phyloP scores from a whole-genome alignment of 1,140 invertebrate genomes.

The Neoseiulus cucumeris region DNA sequence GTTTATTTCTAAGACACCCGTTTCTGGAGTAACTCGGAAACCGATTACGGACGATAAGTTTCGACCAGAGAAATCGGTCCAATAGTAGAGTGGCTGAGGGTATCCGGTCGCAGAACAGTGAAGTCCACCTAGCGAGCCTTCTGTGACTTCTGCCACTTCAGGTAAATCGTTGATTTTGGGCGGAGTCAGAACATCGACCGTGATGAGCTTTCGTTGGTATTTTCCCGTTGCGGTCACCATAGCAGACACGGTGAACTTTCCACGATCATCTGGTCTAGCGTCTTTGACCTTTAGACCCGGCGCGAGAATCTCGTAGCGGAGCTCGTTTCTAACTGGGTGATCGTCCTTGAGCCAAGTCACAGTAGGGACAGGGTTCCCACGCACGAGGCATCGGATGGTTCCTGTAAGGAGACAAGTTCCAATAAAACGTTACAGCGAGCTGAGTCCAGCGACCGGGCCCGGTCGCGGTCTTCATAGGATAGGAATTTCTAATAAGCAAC shows the following conservation, averaged over 20 bases:
- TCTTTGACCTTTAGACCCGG: slow-evolving; percentile 56
- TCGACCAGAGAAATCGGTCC: slow-evolving; percentile 1
- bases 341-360: slow-evolving; percentile 64
- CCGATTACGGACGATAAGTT: not conserved
- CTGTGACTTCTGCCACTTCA: slow-evolving; percentile 5
- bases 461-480: too few species aligned
- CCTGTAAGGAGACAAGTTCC: not conserved
- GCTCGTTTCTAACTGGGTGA: slow-evolving; percentile 34
- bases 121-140: not conserved
- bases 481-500: too few species aligned
- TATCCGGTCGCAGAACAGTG: not conserved
- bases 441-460: too few species aligned
- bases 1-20: not conserved
- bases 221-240: slow-evolving; percentile 56
- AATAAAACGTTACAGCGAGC: too few species aligned
- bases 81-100: slow-evolving; percentile 1
- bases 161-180: slow-evolving; percentile 5
- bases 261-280: slow-evolving; percentile 52
- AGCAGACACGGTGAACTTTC: slow-evolving; percentile 59
- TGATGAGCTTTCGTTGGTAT: slow-evolving; percentile 46
- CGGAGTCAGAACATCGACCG: slow-evolving; percentile 40
- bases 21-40: not conserved
- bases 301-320: slow-evolving; percentile 47
- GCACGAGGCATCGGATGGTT: slow-evolving; percentile 55
- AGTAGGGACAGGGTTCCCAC: slow-evolving; percentile 54